phyloP scores from a whole-genome alignment of 1,140 invertebrate genomes.

The Hesperophylax magnus region DNA sequence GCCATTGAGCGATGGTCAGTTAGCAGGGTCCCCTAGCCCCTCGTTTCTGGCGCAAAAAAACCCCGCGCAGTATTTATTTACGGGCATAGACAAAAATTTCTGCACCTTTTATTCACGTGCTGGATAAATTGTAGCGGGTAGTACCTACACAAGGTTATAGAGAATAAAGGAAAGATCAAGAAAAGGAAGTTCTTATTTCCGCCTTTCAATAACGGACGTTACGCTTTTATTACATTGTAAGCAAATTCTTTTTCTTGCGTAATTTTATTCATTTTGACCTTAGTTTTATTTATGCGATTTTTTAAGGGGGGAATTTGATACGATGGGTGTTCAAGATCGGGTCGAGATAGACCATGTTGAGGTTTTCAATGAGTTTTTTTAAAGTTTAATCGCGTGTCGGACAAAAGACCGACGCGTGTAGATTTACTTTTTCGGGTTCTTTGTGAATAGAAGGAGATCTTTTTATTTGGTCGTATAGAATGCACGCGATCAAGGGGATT shows the following conservation, averaged over 20 bases:
- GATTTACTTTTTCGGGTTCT: conserved; percentile 42
- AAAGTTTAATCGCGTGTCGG: conserved; percentile 45
- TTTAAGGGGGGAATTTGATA: conserved; percentile 48
- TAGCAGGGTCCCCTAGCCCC: conserved; percentile 42
- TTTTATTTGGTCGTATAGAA: conserved; percentile 42
- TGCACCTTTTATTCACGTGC: conserved; percentile 48
- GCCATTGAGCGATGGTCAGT: conserved; percentile 57
- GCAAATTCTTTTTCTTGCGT: conserved; percentile 33
- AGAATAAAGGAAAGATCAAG: conserved; percentile 47
- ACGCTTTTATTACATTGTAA: conserved; percentile 50
- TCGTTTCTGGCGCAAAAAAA: conserved; percentile 44
- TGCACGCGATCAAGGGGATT: conserved; percentile 22
- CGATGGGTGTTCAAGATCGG: conserved; percentile 27
- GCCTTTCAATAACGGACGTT: conserved; percentile 41
- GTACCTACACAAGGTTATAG: neutral
- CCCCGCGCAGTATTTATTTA: conserved; percentile 41
- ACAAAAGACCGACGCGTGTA: conserved; percentile 48
- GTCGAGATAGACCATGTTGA: conserved; percentile 31
- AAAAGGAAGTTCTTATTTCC: conserved; percentile 49
- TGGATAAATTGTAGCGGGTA: conserved; percentile 6
- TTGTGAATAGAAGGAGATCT: conserved; percentile 40
- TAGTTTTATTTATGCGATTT: conserved; percentile 49
- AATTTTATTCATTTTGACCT: conserved; percentile 50
- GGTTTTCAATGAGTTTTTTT: conserved; percentile 42
- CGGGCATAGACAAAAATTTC: conserved; percentile 39